phyloP scores from a whole-genome alignment of 2,797 vertebrate genomes.

The Phalanger gymnotis region DNA sequence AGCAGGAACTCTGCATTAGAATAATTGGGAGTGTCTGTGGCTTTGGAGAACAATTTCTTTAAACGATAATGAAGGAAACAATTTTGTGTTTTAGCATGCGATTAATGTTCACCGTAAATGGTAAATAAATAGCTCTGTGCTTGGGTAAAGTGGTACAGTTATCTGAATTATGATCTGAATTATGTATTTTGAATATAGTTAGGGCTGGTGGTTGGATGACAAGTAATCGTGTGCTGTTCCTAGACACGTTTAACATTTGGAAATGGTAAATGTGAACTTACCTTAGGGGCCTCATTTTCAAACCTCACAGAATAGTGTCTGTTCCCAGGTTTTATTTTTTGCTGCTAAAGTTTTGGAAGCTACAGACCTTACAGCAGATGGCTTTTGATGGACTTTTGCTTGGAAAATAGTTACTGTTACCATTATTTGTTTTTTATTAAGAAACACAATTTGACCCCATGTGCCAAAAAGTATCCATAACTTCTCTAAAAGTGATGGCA shows the following conservation, averaged over 20 bases:
- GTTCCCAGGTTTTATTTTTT: neutral
- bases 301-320: neutral
- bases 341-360: neutral
- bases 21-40: neutral
- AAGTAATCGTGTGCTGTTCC: conserved; percentile 18
- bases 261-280: conserved; percentile 34
- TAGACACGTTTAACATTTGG: conserved; percentile 3
- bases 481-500: neutral
- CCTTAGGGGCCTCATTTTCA: conserved; percentile 32
- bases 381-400: neutral
- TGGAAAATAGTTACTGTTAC: neutral
- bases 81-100: neutral
- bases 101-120: neutral
- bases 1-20: neutral
- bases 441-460: neutral
- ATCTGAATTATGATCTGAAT: neutral
- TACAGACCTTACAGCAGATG: neutral
- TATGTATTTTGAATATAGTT: conserved; percentile 4
- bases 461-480: neutral
- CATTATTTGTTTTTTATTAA: neutral
- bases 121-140: neutral
- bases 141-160: neutral
- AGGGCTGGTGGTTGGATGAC: neutral
- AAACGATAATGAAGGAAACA: conserved; percentile 9
- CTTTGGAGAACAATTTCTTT: neutral